phyloP scores from a whole-genome alignment of 2,113 vertebrate species.

The Chiloscyllium plagiosum region DNA sequence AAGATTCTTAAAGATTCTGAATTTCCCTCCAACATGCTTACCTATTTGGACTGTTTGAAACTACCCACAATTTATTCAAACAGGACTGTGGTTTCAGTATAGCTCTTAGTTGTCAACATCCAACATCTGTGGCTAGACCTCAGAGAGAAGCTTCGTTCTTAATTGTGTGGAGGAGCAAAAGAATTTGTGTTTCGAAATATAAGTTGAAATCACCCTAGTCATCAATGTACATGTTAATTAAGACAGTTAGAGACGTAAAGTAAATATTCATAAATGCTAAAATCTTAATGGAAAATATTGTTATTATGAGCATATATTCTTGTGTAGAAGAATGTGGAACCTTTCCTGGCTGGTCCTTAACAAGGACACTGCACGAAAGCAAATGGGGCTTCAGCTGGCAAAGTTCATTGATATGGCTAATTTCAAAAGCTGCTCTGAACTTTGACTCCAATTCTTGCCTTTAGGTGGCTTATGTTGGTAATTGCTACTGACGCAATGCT shows the following conservation, averaged over 20 bases:
- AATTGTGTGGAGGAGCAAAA: neutral
- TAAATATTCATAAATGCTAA: neutral
- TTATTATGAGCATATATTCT: neutral
- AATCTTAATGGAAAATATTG: neutral
- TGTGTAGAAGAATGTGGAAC: no score
- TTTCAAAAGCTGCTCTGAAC: neutral
- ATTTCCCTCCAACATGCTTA: no score
- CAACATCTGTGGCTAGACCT: no score
- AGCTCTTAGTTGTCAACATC: no score
- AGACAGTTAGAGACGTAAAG: neutral
- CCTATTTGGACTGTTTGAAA: no score
- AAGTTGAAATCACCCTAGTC: neutral
- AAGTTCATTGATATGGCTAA: no score
- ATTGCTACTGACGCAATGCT: neutral
- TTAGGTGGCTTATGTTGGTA: neutral
- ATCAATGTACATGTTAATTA: neutral
- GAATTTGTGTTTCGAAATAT: neutral
- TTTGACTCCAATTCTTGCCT: neutral
- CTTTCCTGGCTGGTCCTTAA: no score
- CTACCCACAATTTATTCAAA: no score
- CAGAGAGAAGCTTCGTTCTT: neutral
- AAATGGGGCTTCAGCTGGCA: no score
- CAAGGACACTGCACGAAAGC: no score
- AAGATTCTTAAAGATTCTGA: no score
- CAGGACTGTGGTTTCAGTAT: no score